Base-by-base conservation (phyloP, 1,140 invertebrate species). In the Nixonia krombeini region DNA sequence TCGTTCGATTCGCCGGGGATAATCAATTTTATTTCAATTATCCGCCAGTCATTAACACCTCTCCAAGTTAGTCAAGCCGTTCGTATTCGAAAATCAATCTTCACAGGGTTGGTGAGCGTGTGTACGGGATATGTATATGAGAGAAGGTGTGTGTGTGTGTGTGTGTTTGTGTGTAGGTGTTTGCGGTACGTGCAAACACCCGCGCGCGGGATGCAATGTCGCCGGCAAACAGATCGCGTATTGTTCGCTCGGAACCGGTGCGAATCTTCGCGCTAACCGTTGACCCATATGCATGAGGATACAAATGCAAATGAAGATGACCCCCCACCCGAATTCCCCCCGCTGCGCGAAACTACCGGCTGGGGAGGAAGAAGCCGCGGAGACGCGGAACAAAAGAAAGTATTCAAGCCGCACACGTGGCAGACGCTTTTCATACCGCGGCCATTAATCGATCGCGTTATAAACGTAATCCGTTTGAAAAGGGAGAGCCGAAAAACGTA, bases 301-400 rank as follows among this genome's bases (percentile, higher is more conserved):
- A 33, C 31, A 33, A 33, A 33, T 33, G 31, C 31, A 33, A 33
- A 33, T 33, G 31, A 33, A 33, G 10, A 33, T 33, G 31, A 4
- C 10, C 13, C 13, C n/a, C 10, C 31, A n/a, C 31, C 13, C 31
- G 31, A 33, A 13, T 12, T 33, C 31, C 13, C 31, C 1, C 13
- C 31, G 28, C 28, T 29, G 2, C 6, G 13, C 13, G 9, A 33
- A 33, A 33, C 31, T 33, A 33, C 9, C 31, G 31, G 3, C 31
- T 45, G 28, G 17, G 21, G 23, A 8, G 4, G 10, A 40, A 15
- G 50, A 55, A 50, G n/a, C n/a, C n/a, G n/a, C n/a, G n/a, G n/a
- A n/a, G n/a, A n/a, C n/a, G n/a, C n/a, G n/a, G n/a, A n/a, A n/a
- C n/a, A n/a, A n/a, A n/a, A n/a, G n/a, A n/a, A n/a, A n/a, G n/a